Conservation (phyloP, 2,888 invertebrate species). For the Agrochola litura region DNA sequence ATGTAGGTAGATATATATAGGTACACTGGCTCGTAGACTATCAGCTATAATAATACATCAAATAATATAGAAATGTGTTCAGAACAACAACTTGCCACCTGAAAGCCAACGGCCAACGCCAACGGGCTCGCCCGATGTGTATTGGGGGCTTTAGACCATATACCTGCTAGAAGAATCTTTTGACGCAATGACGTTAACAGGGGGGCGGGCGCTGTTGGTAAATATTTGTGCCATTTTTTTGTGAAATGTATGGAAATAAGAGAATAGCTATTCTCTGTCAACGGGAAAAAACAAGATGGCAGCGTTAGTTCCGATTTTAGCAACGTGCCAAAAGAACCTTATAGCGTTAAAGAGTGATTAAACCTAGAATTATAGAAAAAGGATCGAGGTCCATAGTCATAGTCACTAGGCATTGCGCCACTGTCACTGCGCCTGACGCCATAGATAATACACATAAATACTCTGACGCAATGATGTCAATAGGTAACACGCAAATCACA, state of each 20-base stretch:
- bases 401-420: neutral
- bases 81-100: neutral
- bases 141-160: neutral
- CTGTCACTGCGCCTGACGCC: conserved; percentile 8
- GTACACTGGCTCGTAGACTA: neutral
- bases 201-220: neutral
- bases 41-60: neutral
- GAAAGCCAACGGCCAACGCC: too few species aligned
- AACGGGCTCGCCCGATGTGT: too few species aligned
- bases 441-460: too few species aligned
- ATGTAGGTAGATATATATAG: neutral
- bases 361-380: neutral
- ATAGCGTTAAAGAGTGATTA: too few species aligned
- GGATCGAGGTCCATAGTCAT: too few species aligned
- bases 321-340: neutral
- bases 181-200: neutral
- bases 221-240: neutral
- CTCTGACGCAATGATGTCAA: neutral
- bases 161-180: neutral
- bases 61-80: conserved; percentile 15
- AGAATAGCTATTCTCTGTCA: neutral
- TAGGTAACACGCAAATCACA: neutral
- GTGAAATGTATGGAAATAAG: neutral
- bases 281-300: neutral
- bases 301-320: neutral